Conservation (phyloP, 1,140 invertebrate genomes). For the silkworm (Bombyx mori) region ASM3026992v2 NC_085118.1:10624001-10624500, state of each 20-base stretch:
- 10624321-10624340: slow-evolving; percentile 79
- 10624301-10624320: slow-evolving; percentile 74
- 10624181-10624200: slow-evolving; percentile 51
- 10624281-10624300: slow-evolving; percentile 71
- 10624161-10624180: slow-evolving; percentile 33
- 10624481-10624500: slow-evolving; percentile 78
- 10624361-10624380: slow-evolving; percentile 67
- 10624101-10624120: slow-evolving; percentile 43
- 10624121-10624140: slow-evolving; percentile 43
- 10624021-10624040: slow-evolving; percentile 57
- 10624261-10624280: slow-evolving; percentile 63
- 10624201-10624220: slow-evolving; percentile 55
- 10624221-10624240: slow-evolving; percentile 75
- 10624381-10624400: slow-evolving; percentile 63
- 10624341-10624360: slow-evolving; percentile 66
- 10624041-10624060: slow-evolving; percentile 53
- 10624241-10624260: slow-evolving; percentile 72
- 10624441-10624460: slow-evolving; percentile 80
- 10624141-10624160: slow-evolving; percentile 72
- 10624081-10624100: slow-evolving; percentile 52
- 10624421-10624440: slow-evolving; percentile 56
- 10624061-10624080: slow-evolving; percentile 52
- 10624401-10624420: slow-evolving; percentile 52
- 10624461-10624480: slow-evolving; percentile 81
- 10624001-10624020: slow-evolving; percentile 26